phyloP scores from a whole-genome alignment of 2,797 vertebrate species.

The Yasuhikotakia modesta region DNA sequence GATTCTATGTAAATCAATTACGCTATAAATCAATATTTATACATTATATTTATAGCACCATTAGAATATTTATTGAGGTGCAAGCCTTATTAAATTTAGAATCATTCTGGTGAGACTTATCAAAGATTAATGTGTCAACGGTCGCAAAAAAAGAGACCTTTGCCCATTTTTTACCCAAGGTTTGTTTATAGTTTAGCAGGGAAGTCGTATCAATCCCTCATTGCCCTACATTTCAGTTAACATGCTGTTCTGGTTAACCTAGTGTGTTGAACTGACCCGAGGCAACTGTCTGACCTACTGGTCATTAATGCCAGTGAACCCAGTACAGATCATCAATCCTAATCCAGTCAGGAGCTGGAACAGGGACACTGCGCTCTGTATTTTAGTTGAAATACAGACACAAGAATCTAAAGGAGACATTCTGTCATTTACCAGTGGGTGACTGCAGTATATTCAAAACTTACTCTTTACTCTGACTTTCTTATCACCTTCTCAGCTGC shows the following conservation, averaged over 20 bases:
- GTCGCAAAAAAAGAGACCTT: neutral
- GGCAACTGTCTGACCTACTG: slow-evolving; percentile 43
- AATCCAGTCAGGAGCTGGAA: slow-evolving; percentile 29
- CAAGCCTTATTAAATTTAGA: neutral
- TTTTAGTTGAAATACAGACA: slow-evolving; percentile 13
- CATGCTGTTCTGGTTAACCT: slow-evolving; percentile 35
- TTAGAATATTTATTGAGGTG: slow-evolving; percentile 13
- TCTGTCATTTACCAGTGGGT: slow-evolving; percentile 15
- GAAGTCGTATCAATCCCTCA: neutral
- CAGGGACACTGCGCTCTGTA: slow-evolving; percentile 35
- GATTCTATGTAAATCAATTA: slow-evolving; percentile 22
- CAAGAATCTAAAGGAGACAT: neutral
- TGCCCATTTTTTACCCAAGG: neutral
- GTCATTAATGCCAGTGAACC: slow-evolving; percentile 43
- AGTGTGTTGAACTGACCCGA: slow-evolving; percentile 28
- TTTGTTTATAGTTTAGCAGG: neutral
- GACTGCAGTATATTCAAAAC: slow-evolving; percentile 7
- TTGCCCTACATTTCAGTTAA: slow-evolving; percentile 27
- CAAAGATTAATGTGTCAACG: neutral
- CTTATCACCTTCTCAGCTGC: slow-evolving; percentile 20
- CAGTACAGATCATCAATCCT: slow-evolving; percentile 33
- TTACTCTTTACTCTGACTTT: neutral
- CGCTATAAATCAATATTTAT: neutral
- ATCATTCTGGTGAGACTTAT: slow-evolving; percentile 15
- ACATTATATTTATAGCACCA: neutral